Evolutionary conservation across 1,140 invertebrate genomes (phyloP).

Genomic region (Procambarus virginalis): DNA sequence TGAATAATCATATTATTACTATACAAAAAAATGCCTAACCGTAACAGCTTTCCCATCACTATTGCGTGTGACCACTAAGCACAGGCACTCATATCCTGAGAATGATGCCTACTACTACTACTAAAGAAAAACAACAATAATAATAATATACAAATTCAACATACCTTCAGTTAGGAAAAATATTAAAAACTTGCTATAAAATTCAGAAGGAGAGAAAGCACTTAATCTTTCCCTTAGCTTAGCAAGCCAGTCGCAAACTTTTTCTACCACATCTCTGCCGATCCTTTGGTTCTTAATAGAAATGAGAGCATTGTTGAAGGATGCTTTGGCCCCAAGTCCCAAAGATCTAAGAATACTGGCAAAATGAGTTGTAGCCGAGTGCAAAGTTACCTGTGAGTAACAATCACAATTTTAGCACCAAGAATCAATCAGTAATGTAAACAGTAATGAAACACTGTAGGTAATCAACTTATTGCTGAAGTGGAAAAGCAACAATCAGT

Average conservation of each 20-base stretch:
- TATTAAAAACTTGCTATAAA: constrained; percentile 51
- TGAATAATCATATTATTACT: no score
- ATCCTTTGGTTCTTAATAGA: constrained; percentile 35
- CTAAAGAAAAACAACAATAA: no score
- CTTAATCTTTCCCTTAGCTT: constrained; percentile 26
- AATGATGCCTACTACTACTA: no score
- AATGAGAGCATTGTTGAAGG: constrained; percentile 27
- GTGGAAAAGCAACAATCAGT: no score
- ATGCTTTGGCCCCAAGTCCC: constrained; percentile 31
- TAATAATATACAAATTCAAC: not conserved
- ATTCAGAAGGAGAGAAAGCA: constrained; percentile 45
- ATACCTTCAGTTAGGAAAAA: constrained; percentile 67
- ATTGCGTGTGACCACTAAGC: no score
- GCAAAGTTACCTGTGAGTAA: constrained; percentile 32
- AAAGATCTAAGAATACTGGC: constrained; percentile 4
- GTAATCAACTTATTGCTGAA: no score
- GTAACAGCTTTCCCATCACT: no score
- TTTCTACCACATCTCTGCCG: constrained; percentile 27
- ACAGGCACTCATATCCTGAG: no score
- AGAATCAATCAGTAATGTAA: no score
- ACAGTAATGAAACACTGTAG: no score
- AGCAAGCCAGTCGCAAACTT: constrained; percentile 15
- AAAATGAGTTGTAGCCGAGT: constrained; percentile 27
- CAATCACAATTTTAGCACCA: no score
- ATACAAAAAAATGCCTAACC: no score